Evolutionary conservation across 2,888 invertebrate species (phyloP), one percentile per base, ranked within the genome.

Genomic region (Digitonthophagus gazella): DNA sequence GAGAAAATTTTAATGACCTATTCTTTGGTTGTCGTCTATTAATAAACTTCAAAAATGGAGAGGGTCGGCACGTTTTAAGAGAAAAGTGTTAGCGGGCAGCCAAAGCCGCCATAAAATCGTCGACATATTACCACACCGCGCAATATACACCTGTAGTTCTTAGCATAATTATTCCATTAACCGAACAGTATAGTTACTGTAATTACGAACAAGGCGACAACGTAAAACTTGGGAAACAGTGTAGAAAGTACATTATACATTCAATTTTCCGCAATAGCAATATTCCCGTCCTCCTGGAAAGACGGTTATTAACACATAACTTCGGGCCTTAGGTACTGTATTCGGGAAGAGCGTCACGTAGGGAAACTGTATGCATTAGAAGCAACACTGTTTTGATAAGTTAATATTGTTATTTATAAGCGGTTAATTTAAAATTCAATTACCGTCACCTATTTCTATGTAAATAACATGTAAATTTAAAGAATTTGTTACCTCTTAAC

Each of bases 1-100:
- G 19, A 63, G 19, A 15, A 63, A 14, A 20, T 63, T 63, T 63
- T 63, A 63, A 63, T 63, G 63, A 16, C 22, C n/a, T 63, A 63
- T 18, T 64, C 22, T 20, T 64, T 64, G 2, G 19, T 64, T 64
- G n/a, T 64, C 16, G 19, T 64, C 8, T n/a, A 44, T 44, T 6
- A 44, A 44, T 44, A 44, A 11, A 44, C 11, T 44, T 44, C 11
- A 44, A 44, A 44, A 44, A 44, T 44, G 28, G 28, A 11, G 8
- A 44, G 28, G 28, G 28, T 44, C 28, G 28, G 2, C 11, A 44
- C 28, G 28, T 44, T 44, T 44, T 6, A 44, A 8, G 28, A 44
- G 28, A 11, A 44, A 44, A 44, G n/a, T n/a, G n/a, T n/a, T n/a
- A n/a, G n/a, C 28, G 28, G 11, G 8, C 28, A 44, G 11, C 28